phyloP scores from a whole-genome alignment of 2,888 invertebrate genomes.

The Amphipyra tragopoginis region DNA sequence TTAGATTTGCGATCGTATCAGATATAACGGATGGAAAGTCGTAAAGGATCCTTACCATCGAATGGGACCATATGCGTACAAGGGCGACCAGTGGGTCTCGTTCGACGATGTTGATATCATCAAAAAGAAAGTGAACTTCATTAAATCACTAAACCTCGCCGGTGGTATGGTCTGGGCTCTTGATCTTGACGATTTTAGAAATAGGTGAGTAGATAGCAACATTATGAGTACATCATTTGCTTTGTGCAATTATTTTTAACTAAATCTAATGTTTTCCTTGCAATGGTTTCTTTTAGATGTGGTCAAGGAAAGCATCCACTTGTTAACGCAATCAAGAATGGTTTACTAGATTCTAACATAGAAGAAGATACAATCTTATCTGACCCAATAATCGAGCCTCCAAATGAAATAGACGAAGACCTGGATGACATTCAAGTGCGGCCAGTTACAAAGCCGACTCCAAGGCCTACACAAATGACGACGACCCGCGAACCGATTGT shows the following conservation, averaged over 20 bases:
- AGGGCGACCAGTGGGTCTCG: conserved; percentile 97
- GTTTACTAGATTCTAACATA: conserved; percentile 88
- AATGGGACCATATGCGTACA: conserved; percentile 97
- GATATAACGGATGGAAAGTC: conserved; percentile 94
- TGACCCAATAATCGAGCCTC: conserved; percentile 68
- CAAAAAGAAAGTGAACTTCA: conserved; percentile 93
- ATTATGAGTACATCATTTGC: neutral
- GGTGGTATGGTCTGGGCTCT: conserved; percentile 98
- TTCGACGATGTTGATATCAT: conserved; percentile 96
- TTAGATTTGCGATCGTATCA: conserved; percentile 95
- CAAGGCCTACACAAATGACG: conserved; percentile 53
- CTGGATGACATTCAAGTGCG: conserved; percentile 82
- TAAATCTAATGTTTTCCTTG: neutral
- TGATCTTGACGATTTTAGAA: conserved; percentile 96
- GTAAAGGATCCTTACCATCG: conserved; percentile 93
- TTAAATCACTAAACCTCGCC: conserved; percentile 93
- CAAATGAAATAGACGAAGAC: conserved; percentile 79
- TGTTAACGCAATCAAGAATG: conserved; percentile 93
- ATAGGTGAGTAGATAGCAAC: conserved; percentile 77
- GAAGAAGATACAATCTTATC: conserved; percentile 65
- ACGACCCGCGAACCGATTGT: conserved; percentile 60
- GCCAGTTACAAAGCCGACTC: conserved; percentile 63
- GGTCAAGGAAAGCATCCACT: conserved; percentile 95
- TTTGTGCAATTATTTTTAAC: neutral
- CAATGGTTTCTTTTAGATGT: conserved; percentile 87